These are phyloP conservation scores for Varecia variegata DNA, from an alignment of 2,797 vertebrate species.

Conservation along the genomic window DNA sequence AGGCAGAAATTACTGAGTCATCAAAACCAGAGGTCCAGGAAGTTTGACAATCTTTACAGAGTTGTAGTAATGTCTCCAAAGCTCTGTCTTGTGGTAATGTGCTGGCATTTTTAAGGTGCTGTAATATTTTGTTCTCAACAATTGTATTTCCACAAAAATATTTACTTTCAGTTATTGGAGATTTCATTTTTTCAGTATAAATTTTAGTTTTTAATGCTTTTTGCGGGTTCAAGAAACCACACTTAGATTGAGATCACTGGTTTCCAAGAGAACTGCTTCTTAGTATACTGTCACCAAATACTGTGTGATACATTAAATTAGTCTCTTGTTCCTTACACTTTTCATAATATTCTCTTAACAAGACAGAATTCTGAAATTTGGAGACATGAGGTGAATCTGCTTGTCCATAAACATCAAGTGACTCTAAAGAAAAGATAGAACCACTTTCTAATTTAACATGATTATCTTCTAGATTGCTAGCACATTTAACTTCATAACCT, in stretches of 20 bases:
- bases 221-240: background rate
- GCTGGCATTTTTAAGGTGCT: background rate
- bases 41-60: rapidly evolving
- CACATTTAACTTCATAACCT: background rate
- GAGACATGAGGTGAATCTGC: background rate
- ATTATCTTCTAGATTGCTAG: background rate
- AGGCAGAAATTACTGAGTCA: background rate
- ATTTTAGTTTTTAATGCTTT: conserved; percentile 32
- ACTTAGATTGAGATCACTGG: background rate
- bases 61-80: rapidly evolving
- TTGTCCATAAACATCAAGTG: background rate
- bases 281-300: background rate
- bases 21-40: conserved; percentile 1
- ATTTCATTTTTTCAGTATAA: background rate
- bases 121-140: background rate
- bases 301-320: background rate
- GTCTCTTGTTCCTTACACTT: conserved; percentile 31
- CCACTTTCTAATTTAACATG: background rate
- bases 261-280: background rate
- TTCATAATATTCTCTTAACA: background rate
- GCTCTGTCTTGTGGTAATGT: background rate
- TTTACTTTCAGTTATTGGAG: background rate
- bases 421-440: background rate
- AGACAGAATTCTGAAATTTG: conserved; percentile 47
- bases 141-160: background rate